Base-by-base conservation (phyloP, 2,113 vertebrate species). In the Daboia siamensis region DNA sequence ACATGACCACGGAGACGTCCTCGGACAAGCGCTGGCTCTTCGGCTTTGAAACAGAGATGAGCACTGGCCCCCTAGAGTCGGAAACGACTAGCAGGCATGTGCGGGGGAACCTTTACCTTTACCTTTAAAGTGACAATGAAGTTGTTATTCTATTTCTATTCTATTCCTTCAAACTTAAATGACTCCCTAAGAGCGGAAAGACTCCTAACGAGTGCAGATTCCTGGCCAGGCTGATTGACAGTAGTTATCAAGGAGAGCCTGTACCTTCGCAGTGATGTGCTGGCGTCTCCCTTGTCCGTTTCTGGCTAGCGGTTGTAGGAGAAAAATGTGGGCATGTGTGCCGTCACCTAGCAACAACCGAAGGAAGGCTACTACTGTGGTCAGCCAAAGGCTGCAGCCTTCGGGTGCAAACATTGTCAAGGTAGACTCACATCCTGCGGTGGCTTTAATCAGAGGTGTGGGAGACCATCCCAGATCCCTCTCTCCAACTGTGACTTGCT, bases 291-390 rank as follows among this genome's bases (percentile, higher is more conserved):
- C 33, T 39, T 39, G 69, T 80, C 69, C 69, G 3, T 80, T 55
- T 84, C 91, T 44, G n/a, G 48, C 86, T 69, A 39, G 56, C 33
- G 3, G 56, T 21, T 52, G 55, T 44, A 13, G 74, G 6, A 85
- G 57, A 20, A 56, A 80, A 69, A 89, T 17, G 44, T 54, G 24
- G 24, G 54, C 21, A 2, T 20, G 24, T 89, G 91, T 90, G 74
- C 54, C 11, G 88, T 89, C 48, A 80, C 88, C 55, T 89, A 86
- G 88, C 88, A 92, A 90, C 88, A 92, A 90, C 88, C 44, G 1
- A 55, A 33, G 26, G 91, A 33, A 51, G n/a, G 54, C 24, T 84
- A n/a, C 33, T 13, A 10, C 26, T 44, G 10, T 52, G 74, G 69
- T 84, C 69, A 57, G 54, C 20, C 84, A 46, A n/a, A 46, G 15